Base-by-base conservation (phyloP, 1,140 invertebrate genomes). In the Dendroctonus ponderosae region DNA sequence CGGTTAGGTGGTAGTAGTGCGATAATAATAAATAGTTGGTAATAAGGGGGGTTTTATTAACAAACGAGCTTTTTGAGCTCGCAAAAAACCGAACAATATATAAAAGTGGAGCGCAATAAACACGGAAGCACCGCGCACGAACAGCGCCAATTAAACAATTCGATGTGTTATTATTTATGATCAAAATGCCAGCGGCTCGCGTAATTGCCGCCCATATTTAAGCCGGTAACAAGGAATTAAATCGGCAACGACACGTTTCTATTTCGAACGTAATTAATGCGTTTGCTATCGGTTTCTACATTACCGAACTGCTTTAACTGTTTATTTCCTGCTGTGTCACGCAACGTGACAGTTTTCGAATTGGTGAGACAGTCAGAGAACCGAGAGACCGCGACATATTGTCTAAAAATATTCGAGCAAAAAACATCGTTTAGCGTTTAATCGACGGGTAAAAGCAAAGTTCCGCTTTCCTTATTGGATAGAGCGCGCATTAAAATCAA, bases 311-410 rank as follows among this genome's bases (percentile, higher is more conserved):
- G 39, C 46, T 62, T 62, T 51, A 62, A 62, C 51, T 41, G 51
- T 51, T 51, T 50, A 62, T 62, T 62, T 51, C 42, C 60, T 51
- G 50, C 60, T 62, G 42, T 62, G 60, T 52, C 60, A 62, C 60
- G 60, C 60, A 41, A 62, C 38, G 40, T 62, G 40, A 62, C 60
- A 48, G 52, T 62, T 26, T 26, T 26, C 26, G 1, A 26, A 26
- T 26, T 26, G 26, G 26, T 26, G 3, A n/a, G n/a, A 26, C 26
- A 26, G 26, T 26, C 26, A 26, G 26, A 26, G 26, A 2, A 2
- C 26, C 26, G 26, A 26, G 26, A 26, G 1, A 26, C 26, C 26
- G 26, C 26, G 26, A 26, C 26, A 26, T 26, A 26, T 26, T 26
- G 1, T 26, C 26, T 26, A 26, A 26, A 26, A 26, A 26, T 26